A percentile compares a stretch with the other conserved stretches of the same genome.
Conservation (phyloP, 92 coral and sea anemone genomes). For the Siderastrea radians region DNA sequence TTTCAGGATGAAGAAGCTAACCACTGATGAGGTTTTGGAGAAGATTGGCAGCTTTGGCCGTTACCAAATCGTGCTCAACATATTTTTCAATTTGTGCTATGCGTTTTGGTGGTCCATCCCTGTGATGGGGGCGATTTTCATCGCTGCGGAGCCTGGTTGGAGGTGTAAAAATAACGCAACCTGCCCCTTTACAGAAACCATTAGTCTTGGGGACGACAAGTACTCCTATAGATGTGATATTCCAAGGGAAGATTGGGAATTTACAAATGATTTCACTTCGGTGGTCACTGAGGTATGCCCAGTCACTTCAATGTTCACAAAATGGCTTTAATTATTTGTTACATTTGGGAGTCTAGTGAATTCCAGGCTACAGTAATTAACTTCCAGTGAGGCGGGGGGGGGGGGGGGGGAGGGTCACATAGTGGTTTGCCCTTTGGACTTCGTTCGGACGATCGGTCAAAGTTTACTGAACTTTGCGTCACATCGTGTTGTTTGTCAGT, state of each 20-base stretch:
- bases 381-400: too few species aligned
- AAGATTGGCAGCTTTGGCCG: conserved; percentile 86
- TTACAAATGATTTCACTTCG: conserved; percentile 77
- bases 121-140: conserved; percentile 66
- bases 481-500: too few species aligned
- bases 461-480: too few species aligned
- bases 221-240: conserved; percentile 73
- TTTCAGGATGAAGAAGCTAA: conserved; percentile 43
- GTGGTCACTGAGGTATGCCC: conserved; percentile 80
- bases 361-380: not conserved
- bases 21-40: conserved; percentile 76
- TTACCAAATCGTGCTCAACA: conserved; percentile 74
- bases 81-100: conserved; percentile 54
- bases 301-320: not conserved
- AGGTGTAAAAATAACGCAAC: conserved; percentile 69
- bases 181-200: conserved; percentile 69
- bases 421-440: too few species aligned
- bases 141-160: conserved; percentile 86
- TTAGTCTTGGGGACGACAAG: conserved; percentile 45
- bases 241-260: conserved; percentile 85
- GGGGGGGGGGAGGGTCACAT: too few species aligned
- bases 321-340: not conserved
- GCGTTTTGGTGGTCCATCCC: conserved; percentile 73
- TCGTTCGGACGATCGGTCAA: too few species aligned
- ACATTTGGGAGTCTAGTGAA: not conserved